Evolutionary conservation across 2,113 vertebrate genomes (phyloP).

Genomic region (Dromas ardeola): DNA sequence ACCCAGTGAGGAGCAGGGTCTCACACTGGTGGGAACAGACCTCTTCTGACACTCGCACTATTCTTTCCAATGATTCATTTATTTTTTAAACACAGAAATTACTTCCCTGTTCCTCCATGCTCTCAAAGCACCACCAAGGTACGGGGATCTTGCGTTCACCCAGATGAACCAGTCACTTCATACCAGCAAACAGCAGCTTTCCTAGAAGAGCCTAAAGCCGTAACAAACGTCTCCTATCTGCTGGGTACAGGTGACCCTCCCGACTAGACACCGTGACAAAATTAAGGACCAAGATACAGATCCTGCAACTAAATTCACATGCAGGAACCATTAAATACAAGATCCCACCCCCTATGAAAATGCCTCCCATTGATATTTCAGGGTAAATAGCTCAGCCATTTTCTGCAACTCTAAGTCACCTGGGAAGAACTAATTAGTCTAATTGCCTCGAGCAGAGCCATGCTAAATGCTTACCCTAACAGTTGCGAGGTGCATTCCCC

Average conservation of each 20-base stretch:
- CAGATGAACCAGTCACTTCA: neutral
- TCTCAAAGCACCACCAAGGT: neutral
- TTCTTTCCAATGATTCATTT: no score
- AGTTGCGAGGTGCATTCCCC: neutral
- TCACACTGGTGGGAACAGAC: accelerated
- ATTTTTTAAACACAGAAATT: neutral
- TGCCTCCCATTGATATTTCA: neutral
- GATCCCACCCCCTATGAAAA: neutral
- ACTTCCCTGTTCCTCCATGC: neutral
- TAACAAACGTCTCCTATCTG: accelerated
- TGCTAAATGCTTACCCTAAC: neutral
- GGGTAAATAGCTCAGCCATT: neutral
- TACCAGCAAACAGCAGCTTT: neutral
- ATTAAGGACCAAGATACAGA: neutral
- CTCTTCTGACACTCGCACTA: accelerated
- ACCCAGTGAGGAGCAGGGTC: neutral
- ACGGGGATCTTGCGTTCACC: neutral
- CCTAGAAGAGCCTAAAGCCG: no score
- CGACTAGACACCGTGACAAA: no score
- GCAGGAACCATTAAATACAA: neutral
- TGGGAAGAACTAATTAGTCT: neutral
- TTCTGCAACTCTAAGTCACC: neutral
- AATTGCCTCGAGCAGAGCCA: neutral
- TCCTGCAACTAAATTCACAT: neutral
- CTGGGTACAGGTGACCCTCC: neutral